Evolutionary conservation across 1,140 invertebrate genomes (phyloP).

Genomic region (Drosophila arizonae): DNA sequence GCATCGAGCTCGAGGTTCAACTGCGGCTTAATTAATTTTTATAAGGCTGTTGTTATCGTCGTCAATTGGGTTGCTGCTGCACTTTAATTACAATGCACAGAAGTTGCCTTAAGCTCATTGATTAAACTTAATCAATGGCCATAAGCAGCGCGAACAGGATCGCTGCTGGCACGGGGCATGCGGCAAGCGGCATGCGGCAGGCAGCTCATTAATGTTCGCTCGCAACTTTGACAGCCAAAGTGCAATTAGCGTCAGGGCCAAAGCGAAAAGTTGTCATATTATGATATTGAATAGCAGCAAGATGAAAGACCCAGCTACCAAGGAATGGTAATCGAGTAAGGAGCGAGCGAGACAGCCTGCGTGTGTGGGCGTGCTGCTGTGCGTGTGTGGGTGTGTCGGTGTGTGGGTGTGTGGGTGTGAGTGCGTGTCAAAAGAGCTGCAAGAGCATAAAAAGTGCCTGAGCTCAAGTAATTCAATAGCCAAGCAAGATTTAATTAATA

Average conservation of each 20-base stretch:
- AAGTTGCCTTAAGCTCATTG: slow-evolving; percentile 78
- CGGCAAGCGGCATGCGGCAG: slow-evolving; percentile 1
- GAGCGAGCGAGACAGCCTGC: background rate
- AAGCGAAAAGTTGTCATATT: slow-evolving; percentile 68
- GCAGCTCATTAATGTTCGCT: slow-evolving; percentile 59
- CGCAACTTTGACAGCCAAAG: slow-evolving; percentile 70
- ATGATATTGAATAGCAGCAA: slow-evolving; percentile 74
- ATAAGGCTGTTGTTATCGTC: slow-evolving; percentile 67
- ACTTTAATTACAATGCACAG: slow-evolving; percentile 78
- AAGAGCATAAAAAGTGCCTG: background rate
- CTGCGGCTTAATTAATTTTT: slow-evolving; percentile 77
- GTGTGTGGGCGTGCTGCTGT: background rate
- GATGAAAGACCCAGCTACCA: slow-evolving; percentile 17
- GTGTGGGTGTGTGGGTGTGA: background rate
- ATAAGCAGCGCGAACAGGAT: slow-evolving; percentile 53
- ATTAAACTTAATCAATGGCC: slow-evolving; percentile 79
- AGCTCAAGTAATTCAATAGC: slow-evolving; percentile 8
- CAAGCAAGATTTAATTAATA: slow-evolving; percentile 13
- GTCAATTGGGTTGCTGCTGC: slow-evolving; percentile 44
- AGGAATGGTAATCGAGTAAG: slow-evolving; percentile 5
- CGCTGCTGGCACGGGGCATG: slow-evolving; percentile 6
- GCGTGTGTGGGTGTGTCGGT: background rate
- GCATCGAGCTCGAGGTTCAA: slow-evolving; percentile 35
- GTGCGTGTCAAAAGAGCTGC: slow-evolving; percentile 3
- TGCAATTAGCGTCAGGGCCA: slow-evolving; percentile 70